These are phyloP conservation scores for Anthopleura xanthogrammica DNA, from an alignment of 92 coral and sea anemone species.

Conservation along the genomic window DNA sequence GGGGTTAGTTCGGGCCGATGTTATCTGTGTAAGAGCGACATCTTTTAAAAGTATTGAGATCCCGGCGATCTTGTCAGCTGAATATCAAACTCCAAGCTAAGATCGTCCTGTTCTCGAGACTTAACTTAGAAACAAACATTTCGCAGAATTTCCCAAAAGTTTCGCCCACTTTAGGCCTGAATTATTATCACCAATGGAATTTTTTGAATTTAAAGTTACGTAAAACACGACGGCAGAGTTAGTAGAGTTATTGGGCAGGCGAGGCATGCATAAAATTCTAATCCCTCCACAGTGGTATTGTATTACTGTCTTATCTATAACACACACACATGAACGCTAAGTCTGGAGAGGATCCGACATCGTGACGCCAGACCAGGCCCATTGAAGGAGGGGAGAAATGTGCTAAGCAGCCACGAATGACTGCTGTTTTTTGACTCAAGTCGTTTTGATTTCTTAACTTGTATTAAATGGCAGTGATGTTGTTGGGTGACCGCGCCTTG, in stretches of 20 bases:
- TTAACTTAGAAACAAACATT: not conserved
- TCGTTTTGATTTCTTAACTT: not conserved
- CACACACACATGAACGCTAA: slow-evolving; percentile 36
- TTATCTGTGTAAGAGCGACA: slow-evolving; percentile 14
- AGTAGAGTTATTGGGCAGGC: not conserved
- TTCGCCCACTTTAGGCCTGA: not conserved
- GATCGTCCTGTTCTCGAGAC: not conserved
- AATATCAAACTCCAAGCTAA: not conserved
- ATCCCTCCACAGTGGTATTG: slow-evolving; percentile 47
- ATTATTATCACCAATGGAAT: not conserved
- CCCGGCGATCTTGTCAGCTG: not conserved
- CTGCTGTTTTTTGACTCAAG: not conserved
- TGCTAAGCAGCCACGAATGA: slow-evolving; percentile 2
- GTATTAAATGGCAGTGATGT: not conserved
- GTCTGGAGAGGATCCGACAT: slow-evolving; percentile 32
- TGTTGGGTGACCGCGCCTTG: slow-evolving; percentile 5
- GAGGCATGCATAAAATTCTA: slow-evolving; percentile 56
- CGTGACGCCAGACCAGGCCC: slow-evolving; percentile 20
- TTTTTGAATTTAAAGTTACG: not conserved
- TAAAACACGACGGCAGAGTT: not conserved
- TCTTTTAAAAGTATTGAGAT: not conserved
- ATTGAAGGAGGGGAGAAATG: not conserved
- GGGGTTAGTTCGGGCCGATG: slow-evolving; percentile 27
- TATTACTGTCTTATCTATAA: slow-evolving; percentile 80
- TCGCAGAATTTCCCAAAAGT: not conserved